Percentiles rank a stretch among this genome's conserved stretches.
phyloP scores from a whole-genome alignment of 2,888 invertebrate genomes.

The Synergus gifuensis region DNA sequence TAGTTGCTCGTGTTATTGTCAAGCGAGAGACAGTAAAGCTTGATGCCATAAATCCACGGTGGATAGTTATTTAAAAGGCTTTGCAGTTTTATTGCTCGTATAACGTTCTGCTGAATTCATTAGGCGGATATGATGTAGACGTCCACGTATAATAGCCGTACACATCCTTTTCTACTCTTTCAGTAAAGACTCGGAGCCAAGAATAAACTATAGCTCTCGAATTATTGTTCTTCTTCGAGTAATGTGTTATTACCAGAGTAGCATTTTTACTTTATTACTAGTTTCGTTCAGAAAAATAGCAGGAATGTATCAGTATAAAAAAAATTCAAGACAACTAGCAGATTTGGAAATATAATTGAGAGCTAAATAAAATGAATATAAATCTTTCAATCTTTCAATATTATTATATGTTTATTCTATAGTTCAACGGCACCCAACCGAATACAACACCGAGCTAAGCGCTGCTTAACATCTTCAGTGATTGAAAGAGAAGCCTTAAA shows the following conservation, averaged over 20 bases:
- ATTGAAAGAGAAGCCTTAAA: no score
- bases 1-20: constrained; percentile 13
- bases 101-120: constrained; percentile 65
- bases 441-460: no score
- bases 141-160: constrained; percentile 55
- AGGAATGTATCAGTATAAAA: background rate
- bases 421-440: no score
- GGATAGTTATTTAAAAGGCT: constrained; percentile 67
- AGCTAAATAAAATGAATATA: no score
- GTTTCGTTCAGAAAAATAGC: background rate
- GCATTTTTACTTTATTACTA: background rate
- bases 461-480: no score
- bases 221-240: constrained; percentile 11
- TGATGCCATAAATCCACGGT: constrained; percentile 51
- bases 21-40: constrained; percentile 56
- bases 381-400: no score
- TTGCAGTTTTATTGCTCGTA: constrained; percentile 66
- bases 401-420: no score
- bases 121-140: constrained; percentile 63
- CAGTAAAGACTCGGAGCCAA: constrained; percentile 20
- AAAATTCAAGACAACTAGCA: background rate
- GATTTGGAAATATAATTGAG: no score
- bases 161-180: constrained; percentile 51
- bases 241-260: background rate
- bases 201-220: constrained; percentile 6